Base-by-base conservation (phyloP, 2,888 invertebrate species). In the Aphodius sticticus region DNA sequence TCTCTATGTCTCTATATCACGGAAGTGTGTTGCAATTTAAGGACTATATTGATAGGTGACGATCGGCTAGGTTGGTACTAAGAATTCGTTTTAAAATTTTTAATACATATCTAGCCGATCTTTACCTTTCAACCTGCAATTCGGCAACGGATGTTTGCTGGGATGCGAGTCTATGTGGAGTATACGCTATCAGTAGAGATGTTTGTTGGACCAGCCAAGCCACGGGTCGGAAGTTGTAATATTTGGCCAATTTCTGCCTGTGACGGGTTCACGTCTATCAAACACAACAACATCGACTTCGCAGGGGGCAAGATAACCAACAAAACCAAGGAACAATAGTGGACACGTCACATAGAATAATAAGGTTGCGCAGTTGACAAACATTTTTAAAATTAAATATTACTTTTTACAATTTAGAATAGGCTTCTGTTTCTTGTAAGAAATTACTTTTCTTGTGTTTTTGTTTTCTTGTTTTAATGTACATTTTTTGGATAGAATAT, bases 221-320 rank as follows among this genome's bases (percentile, higher is more conserved):
- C 84, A 84, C 81, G 82, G 87, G 85, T 81, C 84, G 84, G 88
- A 87, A 87, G 86, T 88, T 88, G 86, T 79, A 85, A 85, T 81
- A 85, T 86, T 79, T 70, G 16, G 84, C 82, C 76, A 88, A 87
- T 89, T 89, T 89, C 89, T 89, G 89, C 89, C 89, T 87, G 85
- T 86, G 87, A 88, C 88, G 89, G 89, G 88, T 88, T 89, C 89
- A 87, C 83, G 82, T 78, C 80, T 80, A 81, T 76, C 77, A 38
- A 38, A 74, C 15, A 74, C 9, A 74, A 36, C 80, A 70, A 76
- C 53, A 70, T 9, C 16, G 77, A 77, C 37, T 36, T 69, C 9
- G 14, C 36, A 12, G 7, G 36, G 16, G 15, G 9, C 6, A 76
- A n/a, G 26, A 26, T 26, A 26, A 2, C 26, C 26, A 26, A 37